Percentiles rank a stretch among this genome's conserved stretches.
phyloP scores from a whole-genome alignment of 1,140 invertebrate genomes.

The Drosophila paulistorum region DNA sequence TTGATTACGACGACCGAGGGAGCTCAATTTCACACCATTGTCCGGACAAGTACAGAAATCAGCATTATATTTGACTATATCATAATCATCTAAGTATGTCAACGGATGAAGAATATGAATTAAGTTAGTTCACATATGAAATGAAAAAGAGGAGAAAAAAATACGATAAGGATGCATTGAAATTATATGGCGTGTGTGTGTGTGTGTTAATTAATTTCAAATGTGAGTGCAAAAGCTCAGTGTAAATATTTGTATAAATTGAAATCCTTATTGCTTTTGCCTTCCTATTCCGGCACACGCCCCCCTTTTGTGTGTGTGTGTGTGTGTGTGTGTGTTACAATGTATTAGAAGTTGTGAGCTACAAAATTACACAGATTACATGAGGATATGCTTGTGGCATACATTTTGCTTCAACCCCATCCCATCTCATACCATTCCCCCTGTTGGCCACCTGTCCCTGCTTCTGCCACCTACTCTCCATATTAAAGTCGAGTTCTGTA shows the following conservation, averaged over 20 bases:
- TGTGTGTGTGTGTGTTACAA: neutral
- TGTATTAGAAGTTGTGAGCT: slow-evolving; percentile 25
- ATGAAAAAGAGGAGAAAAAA: no score
- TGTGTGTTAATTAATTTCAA: slow-evolving; percentile 58
- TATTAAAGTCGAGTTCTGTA: slow-evolving; percentile 26
- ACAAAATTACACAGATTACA: slow-evolving; percentile 56
- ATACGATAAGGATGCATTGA: neutral
- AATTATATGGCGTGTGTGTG: neutral
- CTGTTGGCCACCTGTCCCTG: neutral
- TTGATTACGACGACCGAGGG: no score
- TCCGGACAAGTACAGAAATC: no score
- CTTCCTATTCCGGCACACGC: neutral
- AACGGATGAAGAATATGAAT: no score
- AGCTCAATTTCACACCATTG: no score
- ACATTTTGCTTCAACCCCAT: slow-evolving; percentile 24
- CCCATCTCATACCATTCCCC: neutral
- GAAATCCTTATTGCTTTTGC: slow-evolving; percentile 44
- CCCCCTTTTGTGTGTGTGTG: neutral
- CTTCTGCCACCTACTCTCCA: neutral
- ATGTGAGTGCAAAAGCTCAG: slow-evolving; percentile 56
- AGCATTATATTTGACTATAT: no score
- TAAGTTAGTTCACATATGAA: no score
- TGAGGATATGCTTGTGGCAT: slow-evolving; percentile 44
- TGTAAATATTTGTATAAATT: slow-evolving; percentile 55
- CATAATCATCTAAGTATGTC: no score